phyloP scores from a whole-genome alignment of 2,113 vertebrate genomes.

The Ictalurus punctatus region DNA sequence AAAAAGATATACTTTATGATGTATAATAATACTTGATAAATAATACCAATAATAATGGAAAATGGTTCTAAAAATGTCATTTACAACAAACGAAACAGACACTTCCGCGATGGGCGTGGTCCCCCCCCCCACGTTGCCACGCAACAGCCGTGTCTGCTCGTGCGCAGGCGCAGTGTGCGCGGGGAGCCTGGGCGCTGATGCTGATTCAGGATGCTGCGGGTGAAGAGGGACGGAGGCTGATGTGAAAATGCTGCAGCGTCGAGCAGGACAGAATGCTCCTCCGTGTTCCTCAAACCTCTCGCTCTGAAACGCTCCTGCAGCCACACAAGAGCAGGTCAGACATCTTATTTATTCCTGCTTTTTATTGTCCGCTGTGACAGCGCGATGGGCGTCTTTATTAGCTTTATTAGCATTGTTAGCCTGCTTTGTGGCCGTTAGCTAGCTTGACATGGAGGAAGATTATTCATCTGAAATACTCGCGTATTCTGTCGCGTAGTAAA shows the following conservation, averaged over 20 bases:
- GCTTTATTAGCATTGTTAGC: neutral
- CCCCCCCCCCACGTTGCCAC: neutral
- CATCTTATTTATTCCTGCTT: neutral
- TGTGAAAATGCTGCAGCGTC: conserved; percentile 4
- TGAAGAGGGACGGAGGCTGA: conserved; percentile 18
- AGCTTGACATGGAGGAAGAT: neutral
- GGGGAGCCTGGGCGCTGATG: conserved; percentile 13
- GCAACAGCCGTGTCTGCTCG: neutral
- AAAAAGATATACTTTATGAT: too few species aligned
- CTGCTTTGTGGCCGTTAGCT: neutral
- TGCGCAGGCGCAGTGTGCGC: conserved; percentile 10
- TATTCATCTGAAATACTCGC: neutral
- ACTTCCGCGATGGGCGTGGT: conserved; percentile 2
- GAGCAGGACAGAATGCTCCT: neutral
- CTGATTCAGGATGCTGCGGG: conserved; percentile 31
- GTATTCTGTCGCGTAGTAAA: neutral
- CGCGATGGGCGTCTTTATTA: neutral
- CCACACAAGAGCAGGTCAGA: neutral
- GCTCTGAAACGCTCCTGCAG: neutral
- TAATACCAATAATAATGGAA: neutral
- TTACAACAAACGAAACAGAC: neutral
- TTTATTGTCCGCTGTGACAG: neutral
- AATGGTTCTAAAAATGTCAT: neutral
- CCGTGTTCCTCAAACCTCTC: neutral
- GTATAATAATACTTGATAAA: neutral